phyloP scores from a whole-genome alignment of 2,797 vertebrate species.

The Pipistrellus pygmaeus region DNA sequence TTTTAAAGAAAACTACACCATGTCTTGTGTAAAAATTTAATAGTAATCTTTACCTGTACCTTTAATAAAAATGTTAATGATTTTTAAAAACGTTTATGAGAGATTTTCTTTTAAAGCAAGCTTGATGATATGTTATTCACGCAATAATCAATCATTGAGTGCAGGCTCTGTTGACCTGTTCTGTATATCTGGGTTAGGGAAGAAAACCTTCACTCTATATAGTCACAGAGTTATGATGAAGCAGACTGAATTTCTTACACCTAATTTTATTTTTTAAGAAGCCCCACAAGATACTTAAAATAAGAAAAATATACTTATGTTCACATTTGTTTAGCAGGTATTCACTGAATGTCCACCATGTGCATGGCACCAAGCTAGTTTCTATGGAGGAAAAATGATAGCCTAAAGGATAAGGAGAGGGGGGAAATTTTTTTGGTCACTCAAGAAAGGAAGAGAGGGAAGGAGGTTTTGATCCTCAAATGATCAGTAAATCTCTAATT shows the following conservation, averaged over 20 bases:
- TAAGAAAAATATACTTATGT: neutral
- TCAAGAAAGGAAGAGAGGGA: neutral
- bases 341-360: neutral
- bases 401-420: neutral
- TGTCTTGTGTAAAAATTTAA: neutral
- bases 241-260: neutral
- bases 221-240: neutral
- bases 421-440: neutral
- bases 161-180: neutral
- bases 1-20: neutral
- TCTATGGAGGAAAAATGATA: neutral
- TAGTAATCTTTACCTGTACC: neutral
- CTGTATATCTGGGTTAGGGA: neutral
- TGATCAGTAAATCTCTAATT: neutral
- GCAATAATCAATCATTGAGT: neutral
- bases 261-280: neutral
- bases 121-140: neutral
- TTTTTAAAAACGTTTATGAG: neutral
- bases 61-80: constrained; percentile 22
- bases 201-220: neutral
- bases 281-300: neutral
- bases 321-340: neutral
- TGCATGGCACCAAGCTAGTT: neutral
- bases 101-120: neutral
- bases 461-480: neutral